Base-by-base conservation (phyloP, 2,888 invertebrate species). In the Trichogramma evanescens region DNA sequence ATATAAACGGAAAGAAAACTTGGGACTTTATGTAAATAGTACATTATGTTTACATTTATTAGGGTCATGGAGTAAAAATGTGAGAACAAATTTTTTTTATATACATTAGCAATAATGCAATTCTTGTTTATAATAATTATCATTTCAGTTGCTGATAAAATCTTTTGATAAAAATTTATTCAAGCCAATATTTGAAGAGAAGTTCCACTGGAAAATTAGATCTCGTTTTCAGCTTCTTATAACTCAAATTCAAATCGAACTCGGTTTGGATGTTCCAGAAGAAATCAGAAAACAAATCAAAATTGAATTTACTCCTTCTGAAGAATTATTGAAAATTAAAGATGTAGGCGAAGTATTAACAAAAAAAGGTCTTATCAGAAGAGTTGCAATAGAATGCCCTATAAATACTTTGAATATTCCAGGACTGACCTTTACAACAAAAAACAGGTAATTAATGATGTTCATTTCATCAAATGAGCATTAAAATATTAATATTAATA, bases 381-480 rank as follows among this genome's bases (percentile, higher is more conserved):
- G 71, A 58, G 70, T 72, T 59, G 67, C 70, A 60, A 53, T 77
- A 6, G 64, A 68, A 46, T 69, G 64, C 57, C 69, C 69, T 5
- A 57, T 68, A 4, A 38, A 56, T 26, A 62, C 59, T 50, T 58
- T 70, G 52, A 46, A 59, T 38, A 68, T 70, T 50, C 55, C 66
- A 6, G 70, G 70, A 7, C 52, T 71, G 8, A 69, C 68, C 26
- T 53, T 66, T 46, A 57, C 39, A 38, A 62, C 63, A 8, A 9
- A 55, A 13, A 49, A 58, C n/a, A 53, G 57, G 67, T 67, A 62
- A 56, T 40, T 56, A 26, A 26, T 26, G 2, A 26, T 26, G 26
- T 2, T 26, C 26, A 2, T 45, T 26, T 26, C 26, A 26, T 26
- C 3, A 26, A 26, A 26, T 26, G 26, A 26, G 26, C 26, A 26